Evolutionary conservation across 1,140 invertebrate genomes (phyloP), one percentile per base, ranked within the genome.

Genomic region (Eufriesea mexicana): DNA sequence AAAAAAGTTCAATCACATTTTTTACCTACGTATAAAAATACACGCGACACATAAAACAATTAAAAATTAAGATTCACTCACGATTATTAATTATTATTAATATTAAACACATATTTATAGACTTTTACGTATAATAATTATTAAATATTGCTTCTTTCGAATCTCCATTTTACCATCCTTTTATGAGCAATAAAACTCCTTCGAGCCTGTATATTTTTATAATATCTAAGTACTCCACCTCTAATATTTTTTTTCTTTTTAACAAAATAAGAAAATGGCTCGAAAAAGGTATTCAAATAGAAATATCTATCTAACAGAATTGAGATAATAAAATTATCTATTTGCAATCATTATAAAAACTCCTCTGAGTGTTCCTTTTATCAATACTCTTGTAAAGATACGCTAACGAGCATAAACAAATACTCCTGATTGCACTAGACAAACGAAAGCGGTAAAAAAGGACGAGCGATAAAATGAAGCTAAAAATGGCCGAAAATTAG

Each of bases 301-400:
- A 72, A 57, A 20, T 35, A n/a, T n/a, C 28, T 57, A 55, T 18
- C 6, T 35, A 47, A 73, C 23, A 54, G 16, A 80, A 79, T 79
- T 45, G 7, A 62, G 25, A 16, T n/a, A 8, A 47, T n/a, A 47
- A 66, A 75, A 64, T 47, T 28, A 35, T 14, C 12, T 80, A 64
- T 54, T 64, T 28, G n/a, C 25, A 59, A 2, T 71, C 6, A 5
- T 18, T 1, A 8, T 25, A 28, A 79, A 0, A 71, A 61, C 16
- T 49, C 14, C 47, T 79, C 51, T 61, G 14, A 14, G 47, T 20
- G 28, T 47, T 25, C 12, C 7, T 23, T 47, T 59, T 35, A 25
- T 9, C n/a, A 35, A n/a, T 6, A 66, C 16, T 35, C 6, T 45
- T 23, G 5, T 18, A 28, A 75, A 47, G 1, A 76, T 51, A 75